Conservation (phyloP, 2,888 invertebrate species). For the Plutella xylostella region DNA sequence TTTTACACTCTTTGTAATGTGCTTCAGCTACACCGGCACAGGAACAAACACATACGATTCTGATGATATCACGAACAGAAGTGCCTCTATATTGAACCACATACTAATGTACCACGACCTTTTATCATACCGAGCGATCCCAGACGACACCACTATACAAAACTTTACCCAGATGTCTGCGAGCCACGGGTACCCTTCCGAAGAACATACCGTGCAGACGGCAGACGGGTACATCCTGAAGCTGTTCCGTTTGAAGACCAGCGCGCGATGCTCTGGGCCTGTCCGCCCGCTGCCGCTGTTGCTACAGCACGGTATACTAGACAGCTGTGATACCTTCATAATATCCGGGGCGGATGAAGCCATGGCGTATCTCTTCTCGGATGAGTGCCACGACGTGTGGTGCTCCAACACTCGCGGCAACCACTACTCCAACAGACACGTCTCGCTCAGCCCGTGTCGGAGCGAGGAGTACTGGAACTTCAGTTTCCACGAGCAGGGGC, state of each 20-base stretch:
- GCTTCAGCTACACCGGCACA: too few species aligned
- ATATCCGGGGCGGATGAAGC: neutral
- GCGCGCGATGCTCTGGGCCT: slow-evolving; percentile 25
- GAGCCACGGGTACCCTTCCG: slow-evolving; percentile 35
- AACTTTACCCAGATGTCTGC: slow-evolving; percentile 40
- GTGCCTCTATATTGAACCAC: too few species aligned
- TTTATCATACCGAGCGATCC: too few species aligned
- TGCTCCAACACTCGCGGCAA: slow-evolving; percentile 10
- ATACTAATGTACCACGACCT: too few species aligned
- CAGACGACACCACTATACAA: slow-evolving; percentile 45
- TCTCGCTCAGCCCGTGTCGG: slow-evolving; percentile 24
- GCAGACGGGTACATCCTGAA: slow-evolving; percentile 44
- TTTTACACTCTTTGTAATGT: too few species aligned
- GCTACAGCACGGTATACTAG: slow-evolving; percentile 7
- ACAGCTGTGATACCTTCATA: slow-evolving; percentile 5
- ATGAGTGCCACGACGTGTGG: slow-evolving; percentile 14
- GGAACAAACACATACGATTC: too few species aligned
- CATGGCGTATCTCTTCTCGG: slow-evolving; percentile 6
- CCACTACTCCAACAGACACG: slow-evolving; percentile 57
- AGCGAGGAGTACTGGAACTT: slow-evolving; percentile 63
- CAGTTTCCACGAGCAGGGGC: slow-evolving; percentile 80
- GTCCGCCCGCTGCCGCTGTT: slow-evolving; percentile 3
- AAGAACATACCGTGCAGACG: slow-evolving; percentile 35
- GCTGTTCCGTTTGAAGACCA: slow-evolving; percentile 32
- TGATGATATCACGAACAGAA: neutral